phyloP scores from a whole-genome alignment of 2,888 invertebrate species.

The Lithophane socia region DNA sequence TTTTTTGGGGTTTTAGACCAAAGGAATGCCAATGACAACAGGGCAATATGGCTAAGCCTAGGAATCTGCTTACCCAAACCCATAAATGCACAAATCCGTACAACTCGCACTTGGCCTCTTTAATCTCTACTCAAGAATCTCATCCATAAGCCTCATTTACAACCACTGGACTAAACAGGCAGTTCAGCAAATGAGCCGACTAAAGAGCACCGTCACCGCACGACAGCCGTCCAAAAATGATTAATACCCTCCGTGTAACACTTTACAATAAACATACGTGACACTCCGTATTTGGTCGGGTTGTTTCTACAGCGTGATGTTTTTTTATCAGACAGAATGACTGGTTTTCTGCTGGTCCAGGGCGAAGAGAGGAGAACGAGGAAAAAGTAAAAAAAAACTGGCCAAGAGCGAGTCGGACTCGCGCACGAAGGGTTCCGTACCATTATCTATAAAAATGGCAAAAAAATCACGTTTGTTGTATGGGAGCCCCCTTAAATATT shows the following conservation, averaged over 20 bases:
- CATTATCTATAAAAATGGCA: no score
- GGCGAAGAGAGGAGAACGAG: background rate
- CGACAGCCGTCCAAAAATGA: conserved; percentile 71
- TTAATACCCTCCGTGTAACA: conserved; percentile 65
- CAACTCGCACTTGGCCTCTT: background rate
- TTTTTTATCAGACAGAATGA: background rate
- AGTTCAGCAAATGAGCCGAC: conserved; percentile 44
- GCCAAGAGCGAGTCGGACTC: no score
- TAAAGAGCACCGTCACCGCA: conserved; percentile 38
- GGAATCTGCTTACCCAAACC: background rate
- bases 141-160: background rate
- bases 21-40: no score
- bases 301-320: conserved; percentile 61
- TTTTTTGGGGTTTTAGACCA: no score
- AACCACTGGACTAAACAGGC: conserved; percentile 12
- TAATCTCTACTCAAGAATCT: background rate
- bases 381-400: background rate
- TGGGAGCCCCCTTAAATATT: no score
- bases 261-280: conserved; percentile 65
- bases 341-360: background rate
- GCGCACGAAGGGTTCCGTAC: no score
- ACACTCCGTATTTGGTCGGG: conserved; percentile 70
- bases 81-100: background rate
- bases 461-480: no score
- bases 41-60: background rate